Base-by-base conservation (phyloP, 2,113 vertebrate genomes). In the Microcebus murinus region DNA sequence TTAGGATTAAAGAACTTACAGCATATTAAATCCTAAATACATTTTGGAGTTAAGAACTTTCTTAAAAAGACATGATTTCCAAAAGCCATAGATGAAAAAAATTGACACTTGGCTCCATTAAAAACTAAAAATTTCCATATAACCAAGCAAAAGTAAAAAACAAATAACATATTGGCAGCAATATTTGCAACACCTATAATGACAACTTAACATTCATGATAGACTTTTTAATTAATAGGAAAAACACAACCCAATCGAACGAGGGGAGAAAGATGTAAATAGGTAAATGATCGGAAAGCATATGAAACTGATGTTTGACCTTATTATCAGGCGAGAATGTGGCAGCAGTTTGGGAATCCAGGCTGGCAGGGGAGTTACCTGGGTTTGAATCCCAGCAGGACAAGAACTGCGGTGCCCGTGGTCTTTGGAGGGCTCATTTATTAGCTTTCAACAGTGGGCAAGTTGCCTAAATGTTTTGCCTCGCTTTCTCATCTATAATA, bases 251-350 rank as follows among this genome's bases (percentile, higher is more conserved):
- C 31, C 59, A 31, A 3, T 1, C 23, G 65, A 39, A 21, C 25
- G 0, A 21, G 45, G 6, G 59, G 63, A 65, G 42, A 12, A 79
- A 52, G 76, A 79, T 23, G 27, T n/a, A 36, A n/a, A 8, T 4
- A 25, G 55, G 34, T 3, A 21, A 4, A 4, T n/a, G 45, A 17
- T 8, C 14, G 27, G 7, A 68, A 31, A 82, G n/a, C 1, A 1
- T 20, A 0, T 1, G 20, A 79, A 68, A 17, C 39, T 6, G 8
- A 4, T 6, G 14, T 20, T 39, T 25, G 2, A 0, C 52, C 50
- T 70, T 13, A 12, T 12, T 0, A 1, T n/a, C 21, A 14, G 39
- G 52, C 9, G 48, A 55, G n/a, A 61, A 34, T 4, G 1, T 1
- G 34, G 50, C 63, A 3, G 20, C 18, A 34, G 52, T 6, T 34